Evolutionary conservation across 2,888 invertebrate species (phyloP), one percentile per base, ranked within the genome.

Genomic region (Griposia aprilina): DNA sequence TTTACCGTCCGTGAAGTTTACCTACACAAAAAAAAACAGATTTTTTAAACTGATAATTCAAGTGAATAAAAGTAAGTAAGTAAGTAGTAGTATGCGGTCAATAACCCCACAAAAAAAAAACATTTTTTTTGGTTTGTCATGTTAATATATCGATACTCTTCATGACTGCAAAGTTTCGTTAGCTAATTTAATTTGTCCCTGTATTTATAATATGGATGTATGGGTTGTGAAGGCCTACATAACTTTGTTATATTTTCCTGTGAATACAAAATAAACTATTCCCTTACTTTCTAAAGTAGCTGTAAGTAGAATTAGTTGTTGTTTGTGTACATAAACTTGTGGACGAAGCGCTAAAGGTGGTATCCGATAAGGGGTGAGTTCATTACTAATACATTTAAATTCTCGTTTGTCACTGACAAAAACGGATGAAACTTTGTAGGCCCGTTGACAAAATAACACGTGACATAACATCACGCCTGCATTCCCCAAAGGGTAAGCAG

Each of bases 361-460:
- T n/a, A 15, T 15, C 65, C 23, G n/a, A 65, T 15, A 65, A 65
- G 15, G n/a, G n/a, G 17, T 26, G 20, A 20, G 66, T 66, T 66
- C 20, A 48, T 66, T 48, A 48, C 20, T 66, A 26, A 48, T 48
- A 48, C 20, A 67, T 67, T 48, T 67, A 48, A 48, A 67, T 67
- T 48, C 26, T 26, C 20, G 66, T 48, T 13, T 20, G 26, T 48
- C 20, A 11, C 66, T 20, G 45, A 20, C 20, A 48, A 67, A 66
- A 45, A n/a, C 65, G n/a, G 41, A 45, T 66, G 10, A 5, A 67
- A 48, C 48, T 48, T 48, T 13, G 45, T 26, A 26, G 26, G 26
- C 48, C 48, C 20, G 26, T 67, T 48, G 13, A 26, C 66, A 20
- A 45, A 45, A 45, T 36, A 45, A 10, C 45, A 10, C 6, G 5